Evolutionary conservation across 2,113 vertebrate genomes (phyloP).

Genomic region (Trematomus loennbergii): DNA sequence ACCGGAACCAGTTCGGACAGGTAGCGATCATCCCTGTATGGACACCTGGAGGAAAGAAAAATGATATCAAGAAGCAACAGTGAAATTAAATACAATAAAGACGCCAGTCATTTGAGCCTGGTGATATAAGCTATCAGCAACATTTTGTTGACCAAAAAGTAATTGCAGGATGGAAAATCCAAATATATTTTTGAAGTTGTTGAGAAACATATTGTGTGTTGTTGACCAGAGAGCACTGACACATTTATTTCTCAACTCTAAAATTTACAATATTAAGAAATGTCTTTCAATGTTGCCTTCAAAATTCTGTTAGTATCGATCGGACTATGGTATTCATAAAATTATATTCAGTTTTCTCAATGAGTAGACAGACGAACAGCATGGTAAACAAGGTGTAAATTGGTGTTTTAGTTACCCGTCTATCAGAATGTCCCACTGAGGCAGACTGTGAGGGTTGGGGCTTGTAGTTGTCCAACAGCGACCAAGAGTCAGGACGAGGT

Average conservation of each 20-base stretch:
- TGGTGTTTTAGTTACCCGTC: constrained; percentile 61
- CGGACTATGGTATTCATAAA: neutral
- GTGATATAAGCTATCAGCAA: neutral
- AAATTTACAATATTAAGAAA: no score
- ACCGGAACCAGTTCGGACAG: constrained; percentile 55
- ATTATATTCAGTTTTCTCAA: neutral
- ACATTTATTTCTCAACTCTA: no score
- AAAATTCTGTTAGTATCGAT: neutral
- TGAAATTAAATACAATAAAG: neutral
- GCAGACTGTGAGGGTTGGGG: constrained; percentile 55
- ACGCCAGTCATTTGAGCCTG: neutral
- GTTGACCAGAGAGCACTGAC: no score
- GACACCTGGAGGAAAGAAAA: constrained; percentile 57
- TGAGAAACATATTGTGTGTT: no score
- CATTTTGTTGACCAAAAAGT: neutral
- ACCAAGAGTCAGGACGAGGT: constrained; percentile 73
- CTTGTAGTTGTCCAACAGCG: constrained; percentile 71
- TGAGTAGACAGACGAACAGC: neutral
- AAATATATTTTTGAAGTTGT: no score
- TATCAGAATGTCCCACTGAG: constrained; percentile 74
- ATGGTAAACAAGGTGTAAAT: neutral
- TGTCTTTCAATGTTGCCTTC: neutral
- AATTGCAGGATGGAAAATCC: no score
- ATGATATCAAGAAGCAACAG: neutral
- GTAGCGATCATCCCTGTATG: constrained; percentile 60